Evolutionary conservation across 2,888 invertebrate genomes (phyloP), one percentile per base, ranked within the genome.

Genomic region (Campoplex capitator): DNA sequence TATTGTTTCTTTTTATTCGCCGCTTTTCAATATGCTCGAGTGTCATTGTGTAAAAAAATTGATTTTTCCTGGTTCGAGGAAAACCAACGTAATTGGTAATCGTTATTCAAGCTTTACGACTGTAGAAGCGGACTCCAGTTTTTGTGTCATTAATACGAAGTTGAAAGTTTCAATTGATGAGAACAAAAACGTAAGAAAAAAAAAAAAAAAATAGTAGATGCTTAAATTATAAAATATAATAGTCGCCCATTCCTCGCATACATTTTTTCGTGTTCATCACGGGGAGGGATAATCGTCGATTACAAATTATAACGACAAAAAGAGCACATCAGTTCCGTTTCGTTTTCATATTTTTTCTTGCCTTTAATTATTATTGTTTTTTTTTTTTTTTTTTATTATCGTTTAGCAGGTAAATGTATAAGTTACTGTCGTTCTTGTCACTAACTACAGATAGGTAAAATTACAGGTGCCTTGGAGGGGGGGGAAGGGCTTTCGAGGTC

Each of bases 401-500:
- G 89, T 92, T 93, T 91, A 92, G 92, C 91, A 92, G 91, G 91
- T 93, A 93, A 89, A 90, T 91, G 91, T 92, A 92, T 92, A 93
- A 92, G 91, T 93, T 92, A 92, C 91, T 91, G 92, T 92, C 91
- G 91, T 93, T 83, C 92, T 91, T 92, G 92, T 92, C 91, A 91
- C 91, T 92, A 93, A 92, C 91, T 93, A 92, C 92, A 92, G 90
- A 91, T 76, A 93, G 91, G 91, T 92, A 92, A 93, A 93, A 93
- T 92, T 91, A 92, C 89, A 92, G 91, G 92, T 91, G 91, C 91
- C 91, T 90, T 89, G 88, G 90, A 80, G 91, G 89, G 79, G 23
- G 45, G 62, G 23, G 51, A 54, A 70, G 48, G 77, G 83, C 62
- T 56, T 80, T 62, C 70, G 68, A 89, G 90, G 89, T 92, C 88